Conservation (phyloP, 1,140 invertebrate species). For the Callitettix versicolor region DNA sequence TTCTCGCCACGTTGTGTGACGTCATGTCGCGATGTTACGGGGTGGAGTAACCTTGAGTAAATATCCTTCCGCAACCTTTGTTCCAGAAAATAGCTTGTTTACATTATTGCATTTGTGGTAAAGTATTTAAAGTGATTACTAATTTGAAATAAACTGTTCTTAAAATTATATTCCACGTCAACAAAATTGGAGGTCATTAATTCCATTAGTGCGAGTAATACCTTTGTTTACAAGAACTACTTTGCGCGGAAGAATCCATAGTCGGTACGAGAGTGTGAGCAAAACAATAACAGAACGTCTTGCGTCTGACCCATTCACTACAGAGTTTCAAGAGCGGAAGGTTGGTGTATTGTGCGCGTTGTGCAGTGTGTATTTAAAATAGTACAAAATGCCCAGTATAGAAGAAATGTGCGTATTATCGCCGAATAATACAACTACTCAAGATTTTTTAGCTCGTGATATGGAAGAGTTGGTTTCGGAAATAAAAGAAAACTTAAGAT, state of each 20-base stretch:
- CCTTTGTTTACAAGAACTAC: conserved; percentile 23
- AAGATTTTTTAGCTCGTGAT: conserved; percentile 40
- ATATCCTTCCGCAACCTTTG: conserved; percentile 23
- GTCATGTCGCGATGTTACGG: conserved; percentile 20
- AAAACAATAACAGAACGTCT: conserved; percentile 26
- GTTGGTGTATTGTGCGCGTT: conserved; percentile 1
- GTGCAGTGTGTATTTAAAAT: background rate
- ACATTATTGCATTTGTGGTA: conserved; percentile 7
- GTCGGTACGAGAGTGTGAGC: conserved; percentile 13
- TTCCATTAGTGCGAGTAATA: background rate
- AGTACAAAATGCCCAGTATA: conserved; percentile 30
- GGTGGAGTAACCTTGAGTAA: conserved; percentile 26
- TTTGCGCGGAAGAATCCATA: conserved; percentile 12
- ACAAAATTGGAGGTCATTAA: background rate
- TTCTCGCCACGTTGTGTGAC: conserved; percentile 17
- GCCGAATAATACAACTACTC: conserved; percentile 16
- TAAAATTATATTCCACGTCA: background rate
- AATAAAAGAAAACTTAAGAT: conserved; percentile 55
- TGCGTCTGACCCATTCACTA: conserved; percentile 23
- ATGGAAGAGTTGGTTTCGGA: conserved; percentile 56
- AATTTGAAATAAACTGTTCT: background rate
- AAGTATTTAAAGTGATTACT: background rate
- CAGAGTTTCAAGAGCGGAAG: background rate
- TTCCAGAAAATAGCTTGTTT: conserved; percentile 20
- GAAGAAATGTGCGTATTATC: conserved; percentile 29